Evolutionary conservation across 2,888 invertebrate species (phyloP).

Genomic region (Drosophila peninsularis): DNA sequence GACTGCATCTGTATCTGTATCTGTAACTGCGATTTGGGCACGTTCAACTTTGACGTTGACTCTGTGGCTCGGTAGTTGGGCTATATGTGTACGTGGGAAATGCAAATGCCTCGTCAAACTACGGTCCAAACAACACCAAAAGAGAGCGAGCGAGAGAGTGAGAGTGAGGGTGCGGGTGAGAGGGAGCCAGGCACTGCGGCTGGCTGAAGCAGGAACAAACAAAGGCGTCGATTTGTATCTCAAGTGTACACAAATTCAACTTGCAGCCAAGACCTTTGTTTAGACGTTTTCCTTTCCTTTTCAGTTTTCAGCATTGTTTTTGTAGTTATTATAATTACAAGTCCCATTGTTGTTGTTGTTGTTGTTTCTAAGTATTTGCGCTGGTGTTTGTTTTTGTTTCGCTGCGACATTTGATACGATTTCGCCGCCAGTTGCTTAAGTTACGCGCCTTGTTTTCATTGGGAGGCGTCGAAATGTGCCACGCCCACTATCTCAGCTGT

Average conservation of each 20-base stretch:
- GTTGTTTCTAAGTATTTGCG: constrained; percentile 48
- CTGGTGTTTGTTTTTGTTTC: constrained; percentile 47
- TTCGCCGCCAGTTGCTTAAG: constrained; percentile 33
- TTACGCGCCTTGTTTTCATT: constrained; percentile 36
- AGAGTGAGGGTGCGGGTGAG: constrained; percentile 4
- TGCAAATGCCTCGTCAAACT: constrained; percentile 63
- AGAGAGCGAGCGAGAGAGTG: neutral
- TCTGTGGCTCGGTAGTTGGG: constrained; percentile 42
- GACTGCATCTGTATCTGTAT: constrained; percentile 23
- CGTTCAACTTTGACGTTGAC: constrained; percentile 59
- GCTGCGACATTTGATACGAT: constrained; percentile 56
- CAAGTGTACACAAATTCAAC: constrained; percentile 48
- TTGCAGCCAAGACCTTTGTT: constrained; percentile 41
- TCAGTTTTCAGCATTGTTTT: constrained; percentile 15
- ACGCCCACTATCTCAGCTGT: constrained; percentile 33
- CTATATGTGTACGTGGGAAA: constrained; percentile 72
- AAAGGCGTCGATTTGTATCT: constrained; percentile 66
- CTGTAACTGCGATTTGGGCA: constrained; percentile 45
- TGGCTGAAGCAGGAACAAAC: constrained; percentile 57
- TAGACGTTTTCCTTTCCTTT: constrained; percentile 39
- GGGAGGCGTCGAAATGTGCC: constrained; percentile 63
- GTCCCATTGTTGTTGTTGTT: constrained; percentile 5
- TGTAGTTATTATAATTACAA: constrained; percentile 28
- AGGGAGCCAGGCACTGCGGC: too few relatives aligned
- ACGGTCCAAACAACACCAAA: constrained; percentile 1